A percentile compares a stretch with the other conserved stretches of the same genome.
These are phyloP conservation scores for Actinopyga echinites DNA, from an alignment of 53 echinoderm and acorn worm genomes.

Conservation along the genomic window DNA sequence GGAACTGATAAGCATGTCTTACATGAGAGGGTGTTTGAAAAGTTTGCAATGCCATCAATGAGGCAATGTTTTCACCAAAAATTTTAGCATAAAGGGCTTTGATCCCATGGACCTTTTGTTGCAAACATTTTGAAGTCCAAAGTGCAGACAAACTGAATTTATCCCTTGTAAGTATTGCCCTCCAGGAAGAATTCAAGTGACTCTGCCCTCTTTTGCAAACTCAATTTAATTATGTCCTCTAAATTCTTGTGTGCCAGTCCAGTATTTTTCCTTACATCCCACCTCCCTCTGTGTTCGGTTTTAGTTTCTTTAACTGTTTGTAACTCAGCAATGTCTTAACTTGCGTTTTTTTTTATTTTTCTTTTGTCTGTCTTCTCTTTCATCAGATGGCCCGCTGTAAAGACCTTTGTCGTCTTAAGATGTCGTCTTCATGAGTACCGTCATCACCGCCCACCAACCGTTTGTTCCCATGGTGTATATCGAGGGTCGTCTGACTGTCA, in stretches of 20 bases:
- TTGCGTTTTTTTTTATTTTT: conserved; percentile 15
- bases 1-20: too few relatives aligned
- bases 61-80: too few relatives aligned
- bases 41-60: too few relatives aligned
- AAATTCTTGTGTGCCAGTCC: not conserved
- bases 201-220: too few relatives aligned
- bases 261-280: not conserved
- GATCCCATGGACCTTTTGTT: too few relatives aligned
- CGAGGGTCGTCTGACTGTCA: conserved; percentile 11
- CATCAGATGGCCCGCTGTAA: conserved; percentile 15
- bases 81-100: too few relatives aligned
- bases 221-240: not conserved
- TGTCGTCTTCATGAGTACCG: conserved; percentile 14
- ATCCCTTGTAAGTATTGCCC: too few relatives aligned
- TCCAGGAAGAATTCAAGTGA: too few relatives aligned
- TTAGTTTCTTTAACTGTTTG: not conserved
- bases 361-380: conserved; percentile 29
- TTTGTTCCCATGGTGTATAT: conserved; percentile 37
- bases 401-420: conserved; percentile 27
- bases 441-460: conserved; percentile 35
- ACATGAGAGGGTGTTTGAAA: too few relatives aligned
- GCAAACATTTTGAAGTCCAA: too few relatives aligned
- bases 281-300: not conserved
- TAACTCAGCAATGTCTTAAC: conserved; percentile 10
- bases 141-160: too few relatives aligned